These are phyloP conservation scores for Morpho achilles DNA, from an alignment of 2,888 invertebrate genomes.

Conservation along the genomic window DNA sequence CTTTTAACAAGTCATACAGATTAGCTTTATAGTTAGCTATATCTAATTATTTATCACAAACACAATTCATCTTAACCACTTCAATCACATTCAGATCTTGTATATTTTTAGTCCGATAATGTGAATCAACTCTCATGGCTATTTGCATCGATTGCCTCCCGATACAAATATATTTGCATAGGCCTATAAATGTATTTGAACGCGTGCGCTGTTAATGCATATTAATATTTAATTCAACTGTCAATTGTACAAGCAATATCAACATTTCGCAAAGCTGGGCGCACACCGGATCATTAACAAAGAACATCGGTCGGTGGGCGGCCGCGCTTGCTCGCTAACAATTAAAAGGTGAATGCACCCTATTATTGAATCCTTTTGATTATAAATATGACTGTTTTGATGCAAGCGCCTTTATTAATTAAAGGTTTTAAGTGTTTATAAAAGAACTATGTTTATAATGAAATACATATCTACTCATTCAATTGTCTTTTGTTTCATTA, in stretches of 20 bases:
- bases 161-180: constrained; percentile 7
- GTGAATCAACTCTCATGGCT: background rate
- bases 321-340: constrained; percentile 8
- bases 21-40: too few species aligned
- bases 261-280: constrained; percentile 16
- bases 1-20: too few species aligned
- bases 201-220: constrained; percentile 9
- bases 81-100: too few species aligned
- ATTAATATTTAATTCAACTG: constrained; percentile 15
- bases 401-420: too few species aligned
- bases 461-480: too few species aligned
- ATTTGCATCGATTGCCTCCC: background rate
- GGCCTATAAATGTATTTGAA: constrained; percentile 9
- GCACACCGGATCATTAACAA: constrained; percentile 25
- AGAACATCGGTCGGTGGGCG: constrained; percentile 21
- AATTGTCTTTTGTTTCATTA: too few species aligned
- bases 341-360: constrained; percentile 20
- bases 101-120: too few species aligned
- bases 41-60: too few species aligned
- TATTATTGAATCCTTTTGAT: constrained; percentile 3
- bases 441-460: too few species aligned
- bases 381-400: too few species aligned
- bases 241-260: constrained; percentile 12
- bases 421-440: too few species aligned
- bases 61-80: too few species aligned